Percentiles rank a stretch among this genome's conserved stretches.
Conservation (phyloP, 2,888 invertebrate genomes). For the Eucriotettix oculatus region DNA sequence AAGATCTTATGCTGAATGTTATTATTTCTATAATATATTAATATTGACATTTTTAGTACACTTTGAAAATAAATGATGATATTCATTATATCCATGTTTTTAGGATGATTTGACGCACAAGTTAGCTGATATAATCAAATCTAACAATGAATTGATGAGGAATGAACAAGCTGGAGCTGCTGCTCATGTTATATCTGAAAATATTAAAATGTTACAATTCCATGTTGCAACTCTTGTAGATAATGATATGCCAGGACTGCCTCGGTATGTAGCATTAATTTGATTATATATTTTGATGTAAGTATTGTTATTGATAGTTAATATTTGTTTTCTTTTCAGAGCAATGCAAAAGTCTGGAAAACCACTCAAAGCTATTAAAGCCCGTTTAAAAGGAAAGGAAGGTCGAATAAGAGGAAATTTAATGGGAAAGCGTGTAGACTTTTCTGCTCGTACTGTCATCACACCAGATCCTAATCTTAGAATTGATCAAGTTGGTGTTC, state of each 20-base stretch:
- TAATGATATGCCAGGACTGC: slow-evolving; percentile 98
- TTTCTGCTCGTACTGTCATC: slow-evolving; percentile 96
- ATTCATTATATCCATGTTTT: slow-evolving; percentile 7
- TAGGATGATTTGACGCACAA: slow-evolving; percentile 99
- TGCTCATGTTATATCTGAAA: slow-evolving; percentile 91
- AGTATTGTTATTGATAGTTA: not conserved
- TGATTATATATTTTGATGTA: not conserved
- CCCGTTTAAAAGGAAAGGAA: slow-evolving; percentile 94
- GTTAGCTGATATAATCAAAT: slow-evolving; percentile 93
- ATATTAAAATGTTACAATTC: slow-evolving; percentile 94
- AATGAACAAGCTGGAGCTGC: slow-evolving; percentile 96
- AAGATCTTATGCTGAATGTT: not conserved
- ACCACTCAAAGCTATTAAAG: slow-evolving; percentile 93
- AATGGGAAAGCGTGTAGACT: slow-evolving; percentile 99
- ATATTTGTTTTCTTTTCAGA: slow-evolving; percentile 27
- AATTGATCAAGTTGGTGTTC: slow-evolving; percentile 95
- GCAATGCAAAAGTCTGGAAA: slow-evolving; percentile 99
- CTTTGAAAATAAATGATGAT: not conserved
- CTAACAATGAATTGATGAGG: slow-evolving; percentile 86
- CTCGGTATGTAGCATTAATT: slow-evolving; percentile 35
- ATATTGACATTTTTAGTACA: not conserved
- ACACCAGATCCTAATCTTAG: slow-evolving; percentile 90
- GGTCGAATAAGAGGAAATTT: slow-evolving; percentile 97
- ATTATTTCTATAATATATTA: not conserved
- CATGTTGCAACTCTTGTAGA: slow-evolving; percentile 97